Base-by-base conservation (phyloP, 37 sponge, comb jelly and placozoan genomes). In the Eunapius fragilis region DNA sequence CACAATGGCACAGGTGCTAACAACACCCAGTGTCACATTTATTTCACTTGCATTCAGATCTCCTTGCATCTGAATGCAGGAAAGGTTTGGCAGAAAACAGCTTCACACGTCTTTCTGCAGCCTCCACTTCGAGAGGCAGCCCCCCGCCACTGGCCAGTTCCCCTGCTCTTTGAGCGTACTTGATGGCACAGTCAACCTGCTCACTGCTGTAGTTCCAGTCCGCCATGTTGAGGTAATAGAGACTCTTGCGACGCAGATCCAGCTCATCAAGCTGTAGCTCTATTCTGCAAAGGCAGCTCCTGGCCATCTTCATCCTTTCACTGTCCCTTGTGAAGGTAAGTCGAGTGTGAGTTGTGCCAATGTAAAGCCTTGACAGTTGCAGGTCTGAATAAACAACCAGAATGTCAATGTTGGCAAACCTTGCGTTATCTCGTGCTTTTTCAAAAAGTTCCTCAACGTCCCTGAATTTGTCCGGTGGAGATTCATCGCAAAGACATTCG, bases 341-440 rank as follows among this genome's bases (percentile, higher is more conserved):
- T 33, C 31, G n/a, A 19, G 80, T 80, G 23, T 68, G 48, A 31
- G 80, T 80, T 58, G 68, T 80, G 23, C 80, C 80, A 13, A 80
- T 31, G 31, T 80, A 67, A 4, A 80, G 24, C 69, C 80, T 49
- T 34, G 26, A 31, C 25, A 80, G 33, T 13, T 48, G 80, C 7
- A 80, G 68, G 80, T 47, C 26, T 6, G 80, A 68, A 28, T 80
- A 67, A 47, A 67, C 67, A 17, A 80, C 80, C 23, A 80, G 33
- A 68, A 58, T 80, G 31, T 80, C 80, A 69, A 80, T 14, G 36
- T 68, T 33, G 4, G 50, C 31, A n/a, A 32, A 47, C 26, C 31
- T n/a, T 25, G 80, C 37, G 31, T 80, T 31, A 5, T 68, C 32
- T 58, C 50, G 28, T 68, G 80, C 67, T 67, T n/a, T 49, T 80